Percentiles rank a stretch among this genome's conserved stretches.
Evolutionary conservation across 2,797 vertebrate genomes (phyloP).

Genomic region (Lepus townsendii): DNA sequence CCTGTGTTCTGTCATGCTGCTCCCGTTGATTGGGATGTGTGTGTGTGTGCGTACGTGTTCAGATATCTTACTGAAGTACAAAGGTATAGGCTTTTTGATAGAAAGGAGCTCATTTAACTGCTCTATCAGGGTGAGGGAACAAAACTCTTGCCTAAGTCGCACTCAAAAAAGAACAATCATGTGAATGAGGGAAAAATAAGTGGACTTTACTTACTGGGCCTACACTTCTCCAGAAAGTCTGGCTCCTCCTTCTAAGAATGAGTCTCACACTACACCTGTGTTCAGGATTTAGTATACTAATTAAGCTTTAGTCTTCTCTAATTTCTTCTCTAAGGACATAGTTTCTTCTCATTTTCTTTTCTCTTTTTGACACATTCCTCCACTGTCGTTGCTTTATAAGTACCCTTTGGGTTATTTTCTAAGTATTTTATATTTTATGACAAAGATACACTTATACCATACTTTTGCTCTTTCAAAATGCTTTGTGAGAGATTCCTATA

Average conservation of each 20-base stretch:
- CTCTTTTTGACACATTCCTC: slow-evolving; percentile 20
- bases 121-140: background rate
- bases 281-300: slow-evolving; percentile 41
- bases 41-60: background rate
- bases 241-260: background rate
- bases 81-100: slow-evolving; percentile 16
- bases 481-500: background rate
- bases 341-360: slow-evolving; percentile 34
- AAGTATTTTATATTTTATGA: slow-evolving; percentile 13
- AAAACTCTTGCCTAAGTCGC: slow-evolving; percentile 27
- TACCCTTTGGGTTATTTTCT: background rate
- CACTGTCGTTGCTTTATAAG: background rate
- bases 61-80: background rate
- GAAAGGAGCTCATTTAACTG: slow-evolving; percentile 12
- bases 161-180: slow-evolving; percentile 47
- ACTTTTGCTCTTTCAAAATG: background rate
- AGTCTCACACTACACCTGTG: background rate
- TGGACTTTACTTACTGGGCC: slow-evolving; percentile 53
- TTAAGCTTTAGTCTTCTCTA: background rate
- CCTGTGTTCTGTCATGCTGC: background rate
- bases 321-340: slow-evolving; percentile 42
- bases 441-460: background rate
- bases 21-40: background rate
- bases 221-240: slow-evolving; percentile 2
- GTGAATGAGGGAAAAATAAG: slow-evolving; percentile 35